phyloP scores from a whole-genome alignment of 2,797 vertebrate genomes.

The Acomys russatus region DNA sequence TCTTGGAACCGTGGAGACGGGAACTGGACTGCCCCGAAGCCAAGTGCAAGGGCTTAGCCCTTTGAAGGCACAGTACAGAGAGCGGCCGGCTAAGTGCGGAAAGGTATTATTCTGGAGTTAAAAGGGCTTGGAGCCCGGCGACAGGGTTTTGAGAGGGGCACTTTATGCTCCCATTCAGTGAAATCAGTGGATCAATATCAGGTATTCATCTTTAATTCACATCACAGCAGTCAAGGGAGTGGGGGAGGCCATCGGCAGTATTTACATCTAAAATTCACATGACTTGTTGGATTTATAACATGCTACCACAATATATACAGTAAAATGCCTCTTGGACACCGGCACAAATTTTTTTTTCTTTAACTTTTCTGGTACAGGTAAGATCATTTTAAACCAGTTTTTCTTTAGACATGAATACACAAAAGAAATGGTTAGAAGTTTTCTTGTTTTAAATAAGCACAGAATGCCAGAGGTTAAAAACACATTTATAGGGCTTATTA shows the following conservation, averaged over 20 bases:
- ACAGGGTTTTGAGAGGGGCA: slow-evolving; percentile 40
- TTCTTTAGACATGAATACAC: slow-evolving; percentile 94
- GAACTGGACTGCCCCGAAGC: background rate
- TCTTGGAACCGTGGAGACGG: background rate
- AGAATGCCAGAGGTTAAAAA: slow-evolving; percentile 93
- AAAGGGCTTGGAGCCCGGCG: slow-evolving; percentile 70
- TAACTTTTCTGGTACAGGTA: slow-evolving; percentile 92
- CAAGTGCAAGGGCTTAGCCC: background rate
- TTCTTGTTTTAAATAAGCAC: slow-evolving; percentile 91
- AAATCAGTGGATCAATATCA: slow-evolving; percentile 93
- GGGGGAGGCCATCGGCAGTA: slow-evolving; percentile 90
- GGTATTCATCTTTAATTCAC: slow-evolving; percentile 98
- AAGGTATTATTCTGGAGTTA: background rate
- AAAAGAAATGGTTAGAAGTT: slow-evolving; percentile 91
- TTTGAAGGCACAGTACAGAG: background rate
- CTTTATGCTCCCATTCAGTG: slow-evolving; percentile 79
- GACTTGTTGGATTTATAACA: slow-evolving; percentile 93
- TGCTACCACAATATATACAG: slow-evolving; percentile 99
- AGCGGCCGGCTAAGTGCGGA: background rate
- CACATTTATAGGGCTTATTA: slow-evolving; percentile 96
- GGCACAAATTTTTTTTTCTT: slow-evolving; percentile 93
- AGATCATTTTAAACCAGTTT: slow-evolving; percentile 89
- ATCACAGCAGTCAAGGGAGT: slow-evolving; percentile 96
- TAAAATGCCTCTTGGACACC: slow-evolving; percentile 95
- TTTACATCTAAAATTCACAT: slow-evolving; percentile 97